phyloP scores from a whole-genome alignment of 2,113 vertebrate species.

The Xiphophorus maculatus region DNA sequence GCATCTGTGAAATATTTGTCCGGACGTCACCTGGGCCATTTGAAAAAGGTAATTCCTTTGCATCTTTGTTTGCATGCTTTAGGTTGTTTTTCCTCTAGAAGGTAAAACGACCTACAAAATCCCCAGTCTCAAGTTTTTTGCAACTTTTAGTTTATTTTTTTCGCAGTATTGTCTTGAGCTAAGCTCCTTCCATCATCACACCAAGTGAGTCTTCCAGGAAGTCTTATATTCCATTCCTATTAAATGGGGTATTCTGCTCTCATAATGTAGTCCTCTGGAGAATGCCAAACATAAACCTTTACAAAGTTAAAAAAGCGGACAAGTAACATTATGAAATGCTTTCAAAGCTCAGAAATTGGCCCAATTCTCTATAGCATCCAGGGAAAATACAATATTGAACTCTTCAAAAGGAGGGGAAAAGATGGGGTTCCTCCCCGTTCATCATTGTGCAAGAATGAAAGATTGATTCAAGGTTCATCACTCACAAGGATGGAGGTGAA shows the following conservation, averaged over 20 bases:
- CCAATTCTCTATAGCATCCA: neutral
- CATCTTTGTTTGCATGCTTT: neutral
- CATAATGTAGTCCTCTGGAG: no score
- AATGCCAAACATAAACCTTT: no score
- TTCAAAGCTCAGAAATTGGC: neutral
- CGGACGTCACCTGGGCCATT: no score
- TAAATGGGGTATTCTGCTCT: no score
- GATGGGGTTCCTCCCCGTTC: constrained; percentile 50
- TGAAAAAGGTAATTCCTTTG: neutral
- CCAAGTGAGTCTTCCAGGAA: no score
- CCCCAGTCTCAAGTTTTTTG: neutral
- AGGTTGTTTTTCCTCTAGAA: neutral
- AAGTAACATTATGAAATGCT: neutral
- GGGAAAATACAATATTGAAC: neutral
- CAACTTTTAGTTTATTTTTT: no score
- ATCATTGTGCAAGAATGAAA: constrained; percentile 58
- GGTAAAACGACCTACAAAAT: neutral
- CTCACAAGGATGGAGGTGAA: constrained; percentile 40
- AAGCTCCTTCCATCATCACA: neutral
- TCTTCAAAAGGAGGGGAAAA: constrained; percentile 61
- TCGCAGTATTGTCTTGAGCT: no score
- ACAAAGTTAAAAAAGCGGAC: no score
- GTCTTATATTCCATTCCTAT: no score
- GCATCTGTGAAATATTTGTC: neutral
- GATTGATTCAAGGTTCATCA: constrained; percentile 75